phyloP scores from a whole-genome alignment of 1,140 invertebrate genomes.

The Charaxes varanes region DNA sequence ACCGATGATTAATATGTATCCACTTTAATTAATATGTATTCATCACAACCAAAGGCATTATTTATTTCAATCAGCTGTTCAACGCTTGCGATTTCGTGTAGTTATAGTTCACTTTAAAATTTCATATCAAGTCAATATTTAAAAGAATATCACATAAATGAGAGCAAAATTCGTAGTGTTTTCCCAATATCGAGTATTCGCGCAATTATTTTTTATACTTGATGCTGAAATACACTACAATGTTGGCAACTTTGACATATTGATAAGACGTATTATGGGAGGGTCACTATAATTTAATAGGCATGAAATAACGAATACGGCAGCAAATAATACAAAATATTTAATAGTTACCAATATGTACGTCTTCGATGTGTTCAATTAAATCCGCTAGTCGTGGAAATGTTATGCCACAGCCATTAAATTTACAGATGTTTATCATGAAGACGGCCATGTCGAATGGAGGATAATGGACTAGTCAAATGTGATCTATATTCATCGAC shows the following conservation, averaged over 20 bases:
- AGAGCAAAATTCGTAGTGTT: too few relatives aligned
- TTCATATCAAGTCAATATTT: not conserved
- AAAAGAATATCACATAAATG: too few relatives aligned
- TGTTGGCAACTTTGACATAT: slow-evolving; percentile 59
- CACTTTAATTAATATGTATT: too few relatives aligned
- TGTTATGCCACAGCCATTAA: slow-evolving; percentile 87
- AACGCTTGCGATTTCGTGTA: slow-evolving; percentile 30
- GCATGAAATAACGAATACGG: slow-evolving; percentile 28
- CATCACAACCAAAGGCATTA: too few relatives aligned
- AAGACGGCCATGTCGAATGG: slow-evolving; percentile 86
- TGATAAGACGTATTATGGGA: slow-evolving; percentile 59
- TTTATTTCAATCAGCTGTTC: slow-evolving; percentile 50
- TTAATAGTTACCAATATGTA: slow-evolving; percentile 84
- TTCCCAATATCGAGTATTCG: slow-evolving; percentile 20
- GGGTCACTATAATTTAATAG: slow-evolving; percentile 39
- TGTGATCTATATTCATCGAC: slow-evolving; percentile 27
- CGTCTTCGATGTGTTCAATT: slow-evolving; percentile 90
- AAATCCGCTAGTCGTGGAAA: slow-evolving; percentile 86
- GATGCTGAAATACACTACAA: slow-evolving; percentile 33
- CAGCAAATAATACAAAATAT: slow-evolving; percentile 23
- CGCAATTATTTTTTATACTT: slow-evolving; percentile 31
- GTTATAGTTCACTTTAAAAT: not conserved
- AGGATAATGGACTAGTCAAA: slow-evolving; percentile 59
- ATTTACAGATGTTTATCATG: slow-evolving; percentile 91
- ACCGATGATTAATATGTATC: slow-evolving; percentile 5